Percentiles rank a stretch among this genome's conserved stretches.
These are phyloP conservation scores for Ictalurus furcatus DNA, from an alignment of 2,113 vertebrate species.

Conservation along the genomic window DNA sequence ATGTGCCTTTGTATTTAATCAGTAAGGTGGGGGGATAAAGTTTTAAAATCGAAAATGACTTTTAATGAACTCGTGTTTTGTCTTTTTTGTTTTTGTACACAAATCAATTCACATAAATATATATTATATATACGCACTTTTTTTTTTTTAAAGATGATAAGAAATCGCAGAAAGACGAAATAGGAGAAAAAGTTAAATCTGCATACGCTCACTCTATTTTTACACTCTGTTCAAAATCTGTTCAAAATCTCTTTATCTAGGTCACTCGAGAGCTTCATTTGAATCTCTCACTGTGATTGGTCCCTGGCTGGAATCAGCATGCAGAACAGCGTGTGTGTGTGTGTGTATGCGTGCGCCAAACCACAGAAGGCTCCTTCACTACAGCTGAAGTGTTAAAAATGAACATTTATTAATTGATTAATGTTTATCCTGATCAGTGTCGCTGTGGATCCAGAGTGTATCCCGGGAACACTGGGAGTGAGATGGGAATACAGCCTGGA, in stretches of 20 bases:
- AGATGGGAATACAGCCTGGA: not conserved
- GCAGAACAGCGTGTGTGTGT: not conserved
- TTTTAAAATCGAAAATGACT: not conserved
- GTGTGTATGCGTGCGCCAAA: not conserved
- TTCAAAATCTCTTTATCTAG: slow-evolving; percentile 12
- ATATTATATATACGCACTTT: no score
- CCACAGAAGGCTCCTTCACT: not conserved
- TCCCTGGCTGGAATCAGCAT: not conserved
- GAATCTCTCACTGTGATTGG: slow-evolving; percentile 10
- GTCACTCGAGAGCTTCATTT: slow-evolving; percentile 6
- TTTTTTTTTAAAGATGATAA: no score
- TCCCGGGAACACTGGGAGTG: not conserved
- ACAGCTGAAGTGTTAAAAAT: not conserved
- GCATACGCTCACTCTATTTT: not conserved
- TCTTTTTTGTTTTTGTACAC: not conserved
- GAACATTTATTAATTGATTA: not conserved
- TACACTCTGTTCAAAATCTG: not conserved
- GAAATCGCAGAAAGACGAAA: not conserved
- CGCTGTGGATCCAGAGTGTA: not conserved
- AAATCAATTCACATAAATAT: not conserved
- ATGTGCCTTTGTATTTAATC: not conserved
- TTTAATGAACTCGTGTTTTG: not conserved
- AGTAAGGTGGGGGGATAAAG: not conserved
- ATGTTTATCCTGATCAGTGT: not conserved
- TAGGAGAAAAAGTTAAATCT: not conserved